Evolutionary conservation across 2,113 vertebrate species (phyloP), one percentile per base, ranked within the genome.

Genomic region (Lichenostomus cassidix): DNA sequence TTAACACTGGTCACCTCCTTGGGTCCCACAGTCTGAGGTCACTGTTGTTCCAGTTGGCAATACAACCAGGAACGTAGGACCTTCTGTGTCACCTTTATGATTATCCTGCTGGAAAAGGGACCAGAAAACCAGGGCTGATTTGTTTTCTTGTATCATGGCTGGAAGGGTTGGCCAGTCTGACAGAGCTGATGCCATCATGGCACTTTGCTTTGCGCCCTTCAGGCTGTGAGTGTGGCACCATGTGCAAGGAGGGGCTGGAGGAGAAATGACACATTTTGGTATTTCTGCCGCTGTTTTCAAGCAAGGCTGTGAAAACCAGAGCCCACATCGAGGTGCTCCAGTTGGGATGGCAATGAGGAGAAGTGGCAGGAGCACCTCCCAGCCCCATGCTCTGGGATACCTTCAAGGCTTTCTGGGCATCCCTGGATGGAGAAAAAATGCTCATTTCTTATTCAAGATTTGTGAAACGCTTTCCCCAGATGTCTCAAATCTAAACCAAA

Each of bases 291-390:
- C 31, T 77, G 37, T 81, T 89, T 46, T 55, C 35, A 76, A 47
- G 14, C 0, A 1, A 74, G 17, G 9, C 46, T 31, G 5, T 75
- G 24, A 41, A 59, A 79, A 39, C 5, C 46, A 88, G 53, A 80
- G 35, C 16, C 41, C 33, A 7, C 17, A 35, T 4, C 0, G 0
- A 75, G 39, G 29, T 47, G 11, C 18, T 70, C 35, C 4, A 0
- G 15, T 46, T 1, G 1, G 11, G 24, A 21, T 1, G 2, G 53
- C 0, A 3, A 75, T 31, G 21, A 15, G 33, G 12, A 79, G 28
- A 1, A 1, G 28, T 23, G 39, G 15, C 33, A 75, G 62, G 5
- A 71, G 9, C 42, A 28, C 4, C 15, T 65, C 21, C 15, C 29
- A 64, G 35, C 20, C n/a, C 55, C 77, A 24, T 33, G 52, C 42